Conservation (phyloP, 2,113 vertebrate species). For the Xyliphius kryptos region DNA sequence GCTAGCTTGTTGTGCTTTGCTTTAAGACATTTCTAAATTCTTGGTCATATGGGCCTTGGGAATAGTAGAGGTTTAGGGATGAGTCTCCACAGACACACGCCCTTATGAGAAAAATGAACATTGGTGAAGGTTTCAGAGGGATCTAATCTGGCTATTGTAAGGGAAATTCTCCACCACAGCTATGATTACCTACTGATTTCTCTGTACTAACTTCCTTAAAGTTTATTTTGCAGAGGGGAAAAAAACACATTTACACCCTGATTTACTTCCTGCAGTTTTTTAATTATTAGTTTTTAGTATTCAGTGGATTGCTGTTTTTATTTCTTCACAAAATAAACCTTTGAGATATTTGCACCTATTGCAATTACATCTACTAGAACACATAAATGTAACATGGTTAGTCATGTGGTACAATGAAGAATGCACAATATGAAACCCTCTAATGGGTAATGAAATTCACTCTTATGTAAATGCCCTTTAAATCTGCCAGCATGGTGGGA, state of each 20-base stretch:
- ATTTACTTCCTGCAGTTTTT: conserved; percentile 18
- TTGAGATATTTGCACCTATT: neutral
- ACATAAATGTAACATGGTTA: too few species aligned
- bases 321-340: neutral
- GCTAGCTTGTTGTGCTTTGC: too few species aligned
- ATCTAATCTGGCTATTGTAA: conserved; percentile 29
- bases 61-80: conserved; percentile 16
- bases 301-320: neutral
- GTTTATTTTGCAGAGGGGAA: conserved; percentile 39
- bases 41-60: neutral
- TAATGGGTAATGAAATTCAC: conserved; percentile 18
- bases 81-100: conserved; percentile 4
- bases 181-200: conserved; percentile 47
- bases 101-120: conserved; percentile 34
- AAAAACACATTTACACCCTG: conserved; percentile 12
- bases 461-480: conserved; percentile 30
- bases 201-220: conserved; percentile 28
- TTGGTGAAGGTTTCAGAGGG: conserved; percentile 15
- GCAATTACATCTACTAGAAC: too few species aligned
- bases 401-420: neutral
- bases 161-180: too few species aligned
- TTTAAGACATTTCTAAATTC: too few species aligned
- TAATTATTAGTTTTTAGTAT: conserved; percentile 8
- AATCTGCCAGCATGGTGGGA: conserved; percentile 25
- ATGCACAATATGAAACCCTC: neutral